Conservation (phyloP, 2,113 vertebrate species). For the Lanius ludovicianus region DNA sequence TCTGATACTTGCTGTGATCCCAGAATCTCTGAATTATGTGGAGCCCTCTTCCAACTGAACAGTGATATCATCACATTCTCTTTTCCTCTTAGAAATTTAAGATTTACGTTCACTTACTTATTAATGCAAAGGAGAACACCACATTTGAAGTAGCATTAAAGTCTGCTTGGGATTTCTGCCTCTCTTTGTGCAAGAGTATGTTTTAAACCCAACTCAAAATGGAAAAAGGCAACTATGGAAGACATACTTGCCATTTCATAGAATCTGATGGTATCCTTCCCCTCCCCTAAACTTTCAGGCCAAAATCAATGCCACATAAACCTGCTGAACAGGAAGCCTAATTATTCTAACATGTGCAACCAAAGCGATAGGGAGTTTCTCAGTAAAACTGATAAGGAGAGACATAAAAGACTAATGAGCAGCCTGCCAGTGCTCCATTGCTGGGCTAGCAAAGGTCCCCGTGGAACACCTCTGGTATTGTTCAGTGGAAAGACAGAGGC, state of each 20-base stretch:
- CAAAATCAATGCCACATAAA: conserved; percentile 25
- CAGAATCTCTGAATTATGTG: neutral
- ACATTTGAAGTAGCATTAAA: neutral
- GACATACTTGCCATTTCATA: neutral
- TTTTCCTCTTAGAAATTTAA: neutral
- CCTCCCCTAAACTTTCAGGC: neutral
- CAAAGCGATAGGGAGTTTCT: conserved; percentile 36
- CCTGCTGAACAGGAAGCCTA: conserved; percentile 21
- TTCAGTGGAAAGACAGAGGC: neutral
- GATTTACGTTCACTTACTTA: neutral
- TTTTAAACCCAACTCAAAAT: neutral
- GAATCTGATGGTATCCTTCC: neutral
- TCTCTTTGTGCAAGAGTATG: neutral
- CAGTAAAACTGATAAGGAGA: conserved; percentile 48
- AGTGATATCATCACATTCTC: neutral
- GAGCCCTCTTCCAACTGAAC: neutral
- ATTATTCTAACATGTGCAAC: conserved; percentile 41
- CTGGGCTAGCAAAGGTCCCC: neutral
- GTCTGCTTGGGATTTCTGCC: neutral
- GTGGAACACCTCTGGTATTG: neutral
- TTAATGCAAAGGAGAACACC: neutral
- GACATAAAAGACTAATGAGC: conserved; percentile 46
- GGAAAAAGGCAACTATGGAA: neutral
- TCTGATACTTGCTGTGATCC: neutral
- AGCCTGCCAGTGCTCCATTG: neutral